phyloP scores from a whole-genome alignment of 2,888 invertebrate species.

The Nesidiocoris tenuis region DNA sequence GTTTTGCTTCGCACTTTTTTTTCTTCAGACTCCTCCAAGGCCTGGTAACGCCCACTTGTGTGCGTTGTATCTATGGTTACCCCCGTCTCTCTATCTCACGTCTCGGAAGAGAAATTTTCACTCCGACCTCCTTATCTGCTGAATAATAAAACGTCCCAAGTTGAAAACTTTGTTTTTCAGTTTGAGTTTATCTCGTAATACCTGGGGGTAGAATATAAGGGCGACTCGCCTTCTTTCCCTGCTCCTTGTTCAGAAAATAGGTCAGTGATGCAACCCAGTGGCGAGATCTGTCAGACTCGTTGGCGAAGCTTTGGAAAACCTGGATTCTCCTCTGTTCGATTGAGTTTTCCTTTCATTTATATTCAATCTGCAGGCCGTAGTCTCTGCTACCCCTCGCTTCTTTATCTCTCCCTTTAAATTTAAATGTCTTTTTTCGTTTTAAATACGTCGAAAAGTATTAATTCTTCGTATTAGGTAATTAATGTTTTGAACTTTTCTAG shows the following conservation, averaged over 20 bases:
- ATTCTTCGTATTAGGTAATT: too few relatives aligned
- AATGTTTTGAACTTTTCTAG: too few relatives aligned
- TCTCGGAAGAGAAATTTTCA: background rate
- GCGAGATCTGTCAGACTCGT: constrained; percentile 5
- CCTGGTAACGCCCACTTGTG: constrained; percentile 38
- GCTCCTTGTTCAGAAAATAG: background rate
- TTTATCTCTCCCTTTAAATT: too few relatives aligned
- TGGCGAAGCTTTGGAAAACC: background rate
- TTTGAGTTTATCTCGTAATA: background rate
- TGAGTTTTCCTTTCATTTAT: too few relatives aligned
- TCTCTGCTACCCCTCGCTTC: too few relatives aligned
- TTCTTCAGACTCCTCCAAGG: constrained; percentile 4
- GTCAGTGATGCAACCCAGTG: constrained; percentile 7
- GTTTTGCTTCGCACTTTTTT: background rate
- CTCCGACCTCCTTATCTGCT: background rate
- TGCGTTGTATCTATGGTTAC: constrained; percentile 32
- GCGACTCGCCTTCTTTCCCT: background rate
- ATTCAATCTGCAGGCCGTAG: too few relatives aligned
- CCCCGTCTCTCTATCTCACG: background rate
- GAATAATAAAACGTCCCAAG: background rate
- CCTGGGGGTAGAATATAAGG: background rate
- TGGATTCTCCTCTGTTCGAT: too few relatives aligned
- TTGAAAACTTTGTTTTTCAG: background rate
- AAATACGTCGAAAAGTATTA: too few relatives aligned
- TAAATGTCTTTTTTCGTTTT: too few relatives aligned